phyloP scores from a whole-genome alignment of 2,888 invertebrate genomes.

The Spodoptera littoralis region DNA sequence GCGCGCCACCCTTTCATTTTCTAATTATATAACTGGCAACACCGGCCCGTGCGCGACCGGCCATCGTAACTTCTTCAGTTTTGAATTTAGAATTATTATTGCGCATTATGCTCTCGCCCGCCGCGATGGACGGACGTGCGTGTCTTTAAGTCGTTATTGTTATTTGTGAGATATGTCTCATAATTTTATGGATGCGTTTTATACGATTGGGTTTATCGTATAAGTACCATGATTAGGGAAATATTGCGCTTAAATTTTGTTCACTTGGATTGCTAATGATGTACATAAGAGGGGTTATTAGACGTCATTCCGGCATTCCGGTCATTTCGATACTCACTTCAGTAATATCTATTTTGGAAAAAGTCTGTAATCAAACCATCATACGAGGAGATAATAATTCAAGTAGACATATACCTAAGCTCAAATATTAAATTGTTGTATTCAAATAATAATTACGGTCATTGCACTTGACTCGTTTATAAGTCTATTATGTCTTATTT shows the following conservation, averaged over 20 bases:
- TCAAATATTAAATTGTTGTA: conserved; percentile 37
- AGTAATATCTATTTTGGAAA: conserved; percentile 20
- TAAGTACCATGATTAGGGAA: conserved; percentile 47
- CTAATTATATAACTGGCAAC: conserved; percentile 87
- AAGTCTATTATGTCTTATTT: conserved; percentile 3
- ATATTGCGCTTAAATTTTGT: conserved; percentile 37
- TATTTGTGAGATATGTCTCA: conserved; percentile 62
- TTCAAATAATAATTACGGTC: conserved; percentile 39
- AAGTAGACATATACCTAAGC: conserved; percentile 13
- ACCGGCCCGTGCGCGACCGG: conserved; percentile 86
- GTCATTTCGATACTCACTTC: conserved; percentile 7
- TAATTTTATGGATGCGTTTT: conserved; percentile 52
- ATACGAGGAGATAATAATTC: conserved; percentile 5
- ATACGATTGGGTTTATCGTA: conserved; percentile 41
- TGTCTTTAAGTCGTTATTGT: conserved; percentile 71
- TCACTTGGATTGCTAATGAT: conserved; percentile 45
- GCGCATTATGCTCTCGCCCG: conserved; percentile 72
- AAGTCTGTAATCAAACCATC: conserved; percentile 31
- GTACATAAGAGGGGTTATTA: conserved; percentile 22
- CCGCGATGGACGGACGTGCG: conserved; percentile 68
- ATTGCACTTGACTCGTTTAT: conserved; percentile 49
- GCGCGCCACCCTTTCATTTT: conserved; percentile 88
- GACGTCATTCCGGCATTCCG: conserved; percentile 33
- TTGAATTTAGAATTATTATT: conserved; percentile 80
- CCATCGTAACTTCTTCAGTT: conserved; percentile 78